These are phyloP conservation scores for Brachyptera putata DNA, from an alignment of 2,888 invertebrate species.

Conservation along the genomic window DNA sequence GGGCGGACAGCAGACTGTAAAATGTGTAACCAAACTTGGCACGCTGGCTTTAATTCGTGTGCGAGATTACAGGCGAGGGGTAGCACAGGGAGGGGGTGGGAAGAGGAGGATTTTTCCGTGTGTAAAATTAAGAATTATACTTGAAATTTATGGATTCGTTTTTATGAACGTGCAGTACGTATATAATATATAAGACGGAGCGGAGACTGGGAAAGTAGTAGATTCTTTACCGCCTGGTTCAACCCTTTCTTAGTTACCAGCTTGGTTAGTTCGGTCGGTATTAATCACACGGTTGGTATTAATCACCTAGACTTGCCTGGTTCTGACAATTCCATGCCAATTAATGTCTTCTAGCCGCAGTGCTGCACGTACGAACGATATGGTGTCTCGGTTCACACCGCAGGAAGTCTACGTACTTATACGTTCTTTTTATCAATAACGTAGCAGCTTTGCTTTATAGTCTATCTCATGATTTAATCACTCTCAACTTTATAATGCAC, in stretches of 20 bases:
- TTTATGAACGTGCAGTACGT: not conserved
- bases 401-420: no score
- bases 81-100: no score
- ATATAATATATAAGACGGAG: not conserved
- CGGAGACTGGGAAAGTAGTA: conserved; percentile 12
- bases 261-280: conserved; percentile 13
- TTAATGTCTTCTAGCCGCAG: not conserved
- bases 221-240: conserved; percentile 14
- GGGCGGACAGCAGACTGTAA: not conserved
- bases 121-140: conserved; percentile 22
- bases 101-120: conserved; percentile 15
- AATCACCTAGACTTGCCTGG: conserved; percentile 24
- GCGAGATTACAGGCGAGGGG: no score
- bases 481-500: no score
- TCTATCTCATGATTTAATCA: no score
- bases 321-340: conserved; percentile 26
- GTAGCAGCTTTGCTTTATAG: no score
- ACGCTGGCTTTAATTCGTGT: no score
- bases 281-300: conserved; percentile 26
- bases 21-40: conserved; percentile 19
- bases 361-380: no score
- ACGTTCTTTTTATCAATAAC: no score
- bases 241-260: conserved; percentile 24
- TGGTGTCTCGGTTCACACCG: no score
- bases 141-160: conserved; percentile 21